Evolutionary conservation across 2,113 vertebrate genomes (phyloP), one percentile per base, ranked within the genome.

Genomic region (Erythrocercus mccallii): DNA sequence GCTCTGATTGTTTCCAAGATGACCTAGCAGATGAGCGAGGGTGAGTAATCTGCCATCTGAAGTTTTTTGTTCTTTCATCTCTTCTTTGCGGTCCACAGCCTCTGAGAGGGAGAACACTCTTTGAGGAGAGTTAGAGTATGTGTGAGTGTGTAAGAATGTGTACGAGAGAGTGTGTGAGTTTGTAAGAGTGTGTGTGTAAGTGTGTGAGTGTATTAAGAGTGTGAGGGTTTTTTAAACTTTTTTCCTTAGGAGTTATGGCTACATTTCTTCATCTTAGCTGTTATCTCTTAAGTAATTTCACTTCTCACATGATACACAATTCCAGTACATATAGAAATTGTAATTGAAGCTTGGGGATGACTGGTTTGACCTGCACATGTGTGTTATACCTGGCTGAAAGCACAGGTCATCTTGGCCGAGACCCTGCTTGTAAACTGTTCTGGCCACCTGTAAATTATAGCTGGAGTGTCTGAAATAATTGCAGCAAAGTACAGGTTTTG

Each of bases 41-140:
- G 48, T 78, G 92, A 86, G 47, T 90, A 94, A 96, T 94, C 88
- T 90, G 71, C 92, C 10, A 6, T 88, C 76, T 93, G 90, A 94
- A 96, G 47, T 53, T 78, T 90, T 93, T 88, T 93, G 76, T 86
- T 93, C 88, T 92, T 93, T 91, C 60, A 30, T 85, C 81, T 73
- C 76, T 38, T 77, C 68, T 78, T 72, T 68, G 56, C 28, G 2
- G 2, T 83, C 47, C 79, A 4, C 8, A 2, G 69, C 48, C 51
- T 71, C 56, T 1, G n/a, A 66, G 57, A 73, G 81, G 30, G 47
- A 80, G 45, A 88, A 40, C 54, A 25, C 4, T 73, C 50, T 90
- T 48, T 25, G 77, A 19, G 0, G 0, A 82, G 56, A 17, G 18
- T 31, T 10, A 30, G 23, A 50, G 23, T 25, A 3, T 35, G 20